Conservation (phyloP, 2,113 vertebrate species). For the Oncorhynchus keta region DNA sequence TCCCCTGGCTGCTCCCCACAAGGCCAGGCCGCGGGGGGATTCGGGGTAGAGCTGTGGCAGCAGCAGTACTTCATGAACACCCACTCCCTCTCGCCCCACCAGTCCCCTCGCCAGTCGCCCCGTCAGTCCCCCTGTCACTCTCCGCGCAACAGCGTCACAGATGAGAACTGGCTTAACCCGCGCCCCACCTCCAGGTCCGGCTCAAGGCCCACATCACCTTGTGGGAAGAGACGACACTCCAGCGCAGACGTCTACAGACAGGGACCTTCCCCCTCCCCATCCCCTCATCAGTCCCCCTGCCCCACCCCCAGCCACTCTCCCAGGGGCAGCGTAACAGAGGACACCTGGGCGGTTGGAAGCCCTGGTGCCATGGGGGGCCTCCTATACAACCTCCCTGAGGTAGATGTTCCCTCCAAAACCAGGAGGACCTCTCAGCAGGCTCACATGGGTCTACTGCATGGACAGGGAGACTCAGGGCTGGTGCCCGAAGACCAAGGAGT, state of each 20-base stretch:
- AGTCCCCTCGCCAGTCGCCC: constrained; percentile 79
- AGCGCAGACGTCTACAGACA: constrained; percentile 84
- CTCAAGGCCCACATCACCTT: constrained; percentile 91
- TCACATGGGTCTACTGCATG: constrained; percentile 74
- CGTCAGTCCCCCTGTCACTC: constrained; percentile 75
- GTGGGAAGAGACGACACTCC: constrained; percentile 91
- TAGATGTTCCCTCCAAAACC: constrained; percentile 93
- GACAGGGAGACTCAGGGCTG: constrained; percentile 75
- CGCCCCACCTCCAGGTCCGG: constrained; percentile 80
- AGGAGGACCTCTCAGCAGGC: constrained; percentile 84
- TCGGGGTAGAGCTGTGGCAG: constrained; percentile 88
- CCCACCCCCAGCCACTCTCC: constrained; percentile 88
- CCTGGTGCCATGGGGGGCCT: constrained; percentile 67
- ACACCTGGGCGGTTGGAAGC: constrained; percentile 81
- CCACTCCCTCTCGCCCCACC: constrained; percentile 76
- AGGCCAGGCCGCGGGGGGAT: constrained; percentile 59
- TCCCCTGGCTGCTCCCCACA: constrained; percentile 60
- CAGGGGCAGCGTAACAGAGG: constrained; percentile 88
- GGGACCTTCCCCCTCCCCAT: constrained; percentile 72
- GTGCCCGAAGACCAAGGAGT: constrained; percentile 78
- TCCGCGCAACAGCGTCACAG: constrained; percentile 89
- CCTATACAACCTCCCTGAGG: constrained; percentile 79
- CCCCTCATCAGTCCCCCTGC: constrained; percentile 88
- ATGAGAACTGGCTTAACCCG: constrained; percentile 91
- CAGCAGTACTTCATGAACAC: constrained; percentile 58